Base-by-base conservation (phyloP, 2,888 invertebrate species). In the Zootermopsis nevadensis region DNA sequence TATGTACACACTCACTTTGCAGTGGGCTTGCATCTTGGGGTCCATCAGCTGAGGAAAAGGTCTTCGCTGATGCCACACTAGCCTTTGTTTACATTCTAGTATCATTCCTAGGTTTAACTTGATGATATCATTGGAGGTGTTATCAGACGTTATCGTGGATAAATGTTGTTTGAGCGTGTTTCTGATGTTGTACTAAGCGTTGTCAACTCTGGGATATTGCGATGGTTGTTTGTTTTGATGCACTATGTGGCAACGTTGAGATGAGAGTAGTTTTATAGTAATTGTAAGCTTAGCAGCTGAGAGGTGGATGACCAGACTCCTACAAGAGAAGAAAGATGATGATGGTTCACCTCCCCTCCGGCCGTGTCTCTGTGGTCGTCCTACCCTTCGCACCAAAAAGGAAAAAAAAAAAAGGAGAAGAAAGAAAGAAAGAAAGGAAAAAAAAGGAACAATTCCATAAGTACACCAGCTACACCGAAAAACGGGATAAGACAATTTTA, bases 261-360 rank as follows among this genome's bases (percentile, higher is more conserved):
- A n/a, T 10, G n/a, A 4, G 60, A 60, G 60, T 60, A 60, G 60
- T n/a, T 27, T n/a, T 27, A n/a, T 60, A 60, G 60, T 60, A 60
- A n/a, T 60, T n/a, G 60, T 60, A 60, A 60, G n/a, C n/a, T 27
- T 8, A 60, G 60, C 60, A 60, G 60, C 31, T 30, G 69, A 69
- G 74, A 74, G 74, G 74, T 74, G 74, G 38, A 74, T 74, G 74
- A 74, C 74, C 74, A 60, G 60, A 27, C 12, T n/a, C 27, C n/a
- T n/a, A 6, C n/a, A 42, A 19, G 60, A 33, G 74, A 69, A 69
- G 69, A 69, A 69, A 38, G 74, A 74, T 38, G 74, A 38, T 38
- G 74, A 74, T 38, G 74, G 42, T 74, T 33, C 74, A 38, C 24
- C 24, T 38, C 60, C 74, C 74, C 38, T n/a, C 35, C 74, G 24